Base-by-base conservation (phyloP, 2,888 invertebrate genomes). In the Plebejus argus region DNA sequence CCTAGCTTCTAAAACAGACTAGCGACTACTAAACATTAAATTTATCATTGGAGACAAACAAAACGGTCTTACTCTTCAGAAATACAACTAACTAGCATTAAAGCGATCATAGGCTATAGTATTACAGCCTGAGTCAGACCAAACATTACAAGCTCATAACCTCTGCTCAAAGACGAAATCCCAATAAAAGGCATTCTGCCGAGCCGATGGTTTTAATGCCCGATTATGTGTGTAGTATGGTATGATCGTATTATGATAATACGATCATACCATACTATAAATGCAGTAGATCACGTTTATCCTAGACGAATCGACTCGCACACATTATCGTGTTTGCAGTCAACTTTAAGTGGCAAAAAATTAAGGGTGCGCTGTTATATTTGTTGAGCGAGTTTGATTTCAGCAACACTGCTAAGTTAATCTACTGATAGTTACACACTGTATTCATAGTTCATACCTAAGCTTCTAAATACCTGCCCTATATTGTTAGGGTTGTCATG, bases 111-210 rank as follows among this genome's bases (percentile, higher is more conserved):
- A 61, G 23, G 66, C 66, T 66, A 66, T 28, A 33, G 18, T 53
- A 66, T 66, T 28, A 33, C 18, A 66, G 53, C 66, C 66, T 66
- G 0, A 33, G 15, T 66, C 66, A 53, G 15, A 74, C 23, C 49
- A 72, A 45, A 45, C 66, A 15, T 28, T 66, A 53, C 74, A 28
- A 49, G 49, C 23, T 66, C 74, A 49, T 74, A 74, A 74, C 49
- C 49, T 74, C 28, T 74, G 49, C 8, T 74, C 74, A 53, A 49
- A 74, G 74, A 74, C 49, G 49, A 74, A 53, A 49, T 74, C 49
- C 45, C 18, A 53, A 74, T 49, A 74, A 45, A 74, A 49, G 74
- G 28, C 74, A 49, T 74, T 74, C 66, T 74, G 53, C 45, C 74
- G 74, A 18, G 28, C 74, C 74, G 49, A 53, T 74, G 49, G 49